phyloP scores from a whole-genome alignment of 2,888 invertebrate genomes.

The Cyclophora punctaria region DNA sequence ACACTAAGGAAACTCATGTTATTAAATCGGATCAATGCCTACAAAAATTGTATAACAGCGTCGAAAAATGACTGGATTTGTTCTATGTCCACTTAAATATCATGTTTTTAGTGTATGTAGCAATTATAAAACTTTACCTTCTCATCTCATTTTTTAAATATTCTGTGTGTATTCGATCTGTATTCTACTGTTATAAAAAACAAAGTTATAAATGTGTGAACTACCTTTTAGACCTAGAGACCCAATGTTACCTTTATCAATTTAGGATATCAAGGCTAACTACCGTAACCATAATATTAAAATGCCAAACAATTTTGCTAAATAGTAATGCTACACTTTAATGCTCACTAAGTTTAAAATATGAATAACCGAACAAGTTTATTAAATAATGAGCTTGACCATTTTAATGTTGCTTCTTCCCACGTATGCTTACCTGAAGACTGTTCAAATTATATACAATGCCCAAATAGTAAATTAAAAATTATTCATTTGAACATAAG shows the following conservation, averaged over 20 bases:
- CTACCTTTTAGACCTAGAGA: neutral
- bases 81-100: neutral
- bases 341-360: too few relatives aligned
- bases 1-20: neutral
- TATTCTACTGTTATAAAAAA: neutral
- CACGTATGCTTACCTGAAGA: neutral
- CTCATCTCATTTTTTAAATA: neutral
- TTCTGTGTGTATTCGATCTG: neutral
- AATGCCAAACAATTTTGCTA: neutral
- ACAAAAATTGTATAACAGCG: neutral
- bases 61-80: neutral
- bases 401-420: neutral
- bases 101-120: too few relatives aligned
- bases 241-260: neutral
- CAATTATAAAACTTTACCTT: neutral
- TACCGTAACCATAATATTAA: neutral
- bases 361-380: too few relatives aligned
- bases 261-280: neutral
- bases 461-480: neutral
- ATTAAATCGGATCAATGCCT: neutral
- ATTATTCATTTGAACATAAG: slow-evolving; percentile 8
- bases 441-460: neutral
- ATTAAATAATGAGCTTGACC: neutral
- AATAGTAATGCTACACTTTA: neutral
- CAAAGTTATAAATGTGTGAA: neutral